Evolutionary conservation across 92 coral and sea anemone genomes (phyloP), one percentile per base, ranked within the genome.

Genomic region (Porites evermanni): DNA sequence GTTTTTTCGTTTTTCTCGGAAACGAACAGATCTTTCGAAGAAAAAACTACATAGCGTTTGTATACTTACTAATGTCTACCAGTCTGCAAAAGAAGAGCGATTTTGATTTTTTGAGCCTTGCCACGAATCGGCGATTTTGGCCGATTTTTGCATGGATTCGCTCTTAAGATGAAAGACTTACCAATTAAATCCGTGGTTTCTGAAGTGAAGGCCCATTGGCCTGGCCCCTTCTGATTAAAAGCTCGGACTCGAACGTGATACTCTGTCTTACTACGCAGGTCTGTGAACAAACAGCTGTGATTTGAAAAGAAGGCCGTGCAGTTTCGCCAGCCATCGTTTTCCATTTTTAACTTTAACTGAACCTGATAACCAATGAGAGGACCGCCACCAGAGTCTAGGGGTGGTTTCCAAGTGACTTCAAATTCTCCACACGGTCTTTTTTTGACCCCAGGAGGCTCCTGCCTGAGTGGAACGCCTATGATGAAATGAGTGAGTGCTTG

Each of bases 281-380:
- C 61, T 3, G 47, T 21, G 54, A 79, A 65, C 64, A 50, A n/a
- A 44, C 83, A 79, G 83, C 50, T 64, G 8, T 10, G 38, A 64
- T 67, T 59, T 11, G 73, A 18, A 65, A n/a, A 1, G 12, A 5
- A 18, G n/a, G 54, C 5, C 1, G 73, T 79, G 70, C 83, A 79
- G 60, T 16, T 79, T 1, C 21, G 17, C 26, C 83, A 53, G 20
- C 11, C 1, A 19, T 8, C 60, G 10, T n/a, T 26, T 4, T 12
- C 4, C 47, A 0, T 10, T 29, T 0, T 29, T 29, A 29, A 29
- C 19, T 58, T 67, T 3, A 79, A 8, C 73, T 79, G 59, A 16
- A 26, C 83, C 6, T n/a, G 59, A 7, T n/a, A 64, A 65, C 73
- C 73, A 64, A 51, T 44, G 6, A 79, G 18, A 38, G 83, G 83